Base-by-base conservation (phyloP, 2,888 invertebrate genomes). In the Drosophila nigricruria region DNA sequence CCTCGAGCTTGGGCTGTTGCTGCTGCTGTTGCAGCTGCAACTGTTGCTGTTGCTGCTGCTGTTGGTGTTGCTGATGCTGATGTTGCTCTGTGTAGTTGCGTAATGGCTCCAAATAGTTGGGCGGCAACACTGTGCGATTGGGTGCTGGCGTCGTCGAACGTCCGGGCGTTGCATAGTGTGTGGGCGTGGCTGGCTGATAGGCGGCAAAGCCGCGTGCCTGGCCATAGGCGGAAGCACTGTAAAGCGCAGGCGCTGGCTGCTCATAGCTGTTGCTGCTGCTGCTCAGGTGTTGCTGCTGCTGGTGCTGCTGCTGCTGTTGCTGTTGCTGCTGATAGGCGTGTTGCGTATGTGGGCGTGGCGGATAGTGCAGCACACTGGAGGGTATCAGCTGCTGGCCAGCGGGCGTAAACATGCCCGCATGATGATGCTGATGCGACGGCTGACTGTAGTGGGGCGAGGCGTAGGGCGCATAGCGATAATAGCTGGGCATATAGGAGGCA, bases 301-400 rank as follows among this genome's bases (percentile, higher is more conserved):
- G 45, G 10, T 42, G 40, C 20, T 23, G 58, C 43, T 80, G 63
- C 14, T 64, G 25, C 14, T 58, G 49, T 18, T 30, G 38, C 12
- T 49, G 70, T 20, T 65, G 69, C 14, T 61, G 57, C 23, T 62
- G 70, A 18, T 65, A 66, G 60, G 42, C 57, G 23, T 43, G 34
- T 12, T 77, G 77, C 5, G 63, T 32, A 8, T 70, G 71, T 25
- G 74, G 36, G 18, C 88, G 80, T 50, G 91, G 86, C 30, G 91
- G 91, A 71, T 91, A 91, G 63, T 91, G 91, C 25, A 91, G 73
- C 47, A 91, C 90, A 58, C 91, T 91, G 43, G 91, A 89, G 49
- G 91, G 91, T 56, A 90, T 76, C 57, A 89, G 76, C 68, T 89
- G 91, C 53, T 90, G 91, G 3, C 90, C 90, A 6, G 90, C 90